A percentile compares a stretch with the other conserved stretches of the same genome.
Conservation (phyloP, 2,888 invertebrate genomes). For the Acleris laterana region DNA sequence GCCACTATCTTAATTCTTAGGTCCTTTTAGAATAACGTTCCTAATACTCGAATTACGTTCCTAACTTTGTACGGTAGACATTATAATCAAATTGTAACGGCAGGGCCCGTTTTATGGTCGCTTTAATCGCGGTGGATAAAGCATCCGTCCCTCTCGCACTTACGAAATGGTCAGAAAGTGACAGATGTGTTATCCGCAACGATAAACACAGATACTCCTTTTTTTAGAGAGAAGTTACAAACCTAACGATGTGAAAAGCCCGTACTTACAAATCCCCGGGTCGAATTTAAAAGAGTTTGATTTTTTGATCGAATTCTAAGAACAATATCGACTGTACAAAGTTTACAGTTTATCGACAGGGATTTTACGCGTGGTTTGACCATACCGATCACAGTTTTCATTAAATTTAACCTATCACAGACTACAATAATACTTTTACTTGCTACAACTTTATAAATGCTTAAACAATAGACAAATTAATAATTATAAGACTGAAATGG, state of each 20-base stretch:
- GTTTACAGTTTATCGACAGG: slow-evolving; percentile 43
- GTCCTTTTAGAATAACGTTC: background rate
- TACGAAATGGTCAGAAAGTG: too few relatives aligned
- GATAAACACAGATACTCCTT: too few relatives aligned
- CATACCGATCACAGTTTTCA: slow-evolving; percentile 66
- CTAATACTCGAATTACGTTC: background rate
- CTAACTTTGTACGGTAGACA: slow-evolving; percentile 13
- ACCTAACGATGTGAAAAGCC: too few relatives aligned
- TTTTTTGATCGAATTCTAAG: background rate
- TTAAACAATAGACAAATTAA: background rate
- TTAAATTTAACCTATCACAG: slow-evolving; percentile 63
- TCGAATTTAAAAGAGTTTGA: too few relatives aligned
- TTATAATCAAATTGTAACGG: background rate
- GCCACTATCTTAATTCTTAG: slow-evolving; percentile 4
- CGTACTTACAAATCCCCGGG: too few relatives aligned
- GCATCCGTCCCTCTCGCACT: too few relatives aligned
- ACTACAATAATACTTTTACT: slow-evolving; percentile 43
- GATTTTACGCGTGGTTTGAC: slow-evolving; percentile 54
- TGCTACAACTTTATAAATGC: slow-evolving; percentile 18
- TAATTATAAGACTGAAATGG: too few relatives aligned
- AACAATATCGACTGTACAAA: slow-evolving; percentile 43
- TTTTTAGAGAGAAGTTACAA: too few relatives aligned
- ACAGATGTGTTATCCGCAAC: too few relatives aligned
- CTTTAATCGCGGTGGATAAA: too few relatives aligned
- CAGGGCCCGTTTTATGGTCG: too few relatives aligned